These are phyloP conservation scores for Electrona antarctica DNA, from an alignment of 2,113 vertebrate genomes.

Conservation along the genomic window DNA sequence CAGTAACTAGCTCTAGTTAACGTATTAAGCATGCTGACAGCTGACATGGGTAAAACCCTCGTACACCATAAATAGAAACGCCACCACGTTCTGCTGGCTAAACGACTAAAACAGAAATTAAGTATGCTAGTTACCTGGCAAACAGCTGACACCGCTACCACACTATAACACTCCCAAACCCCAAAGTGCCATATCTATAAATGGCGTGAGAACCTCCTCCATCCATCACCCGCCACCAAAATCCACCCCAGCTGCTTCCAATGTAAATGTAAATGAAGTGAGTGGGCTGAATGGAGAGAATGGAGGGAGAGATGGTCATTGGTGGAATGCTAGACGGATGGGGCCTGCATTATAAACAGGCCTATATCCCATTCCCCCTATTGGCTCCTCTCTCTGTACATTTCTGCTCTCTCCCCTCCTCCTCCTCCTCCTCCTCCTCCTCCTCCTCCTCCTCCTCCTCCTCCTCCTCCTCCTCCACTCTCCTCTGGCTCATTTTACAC, in stretches of 20 bases:
- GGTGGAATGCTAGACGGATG: conserved; percentile 32
- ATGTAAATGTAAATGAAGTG: conserved; percentile 78
- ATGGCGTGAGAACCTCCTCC: conserved; percentile 53
- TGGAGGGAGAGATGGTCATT: conserved; percentile 26
- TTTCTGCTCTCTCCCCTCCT: neutral
- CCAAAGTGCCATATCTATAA: conserved; percentile 45
- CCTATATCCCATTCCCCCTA: conserved; percentile 22
- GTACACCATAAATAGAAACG: conserved; percentile 8
- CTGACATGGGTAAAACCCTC: conserved; percentile 17
- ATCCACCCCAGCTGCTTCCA: conserved; percentile 70
- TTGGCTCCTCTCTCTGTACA: conserved; percentile 3
- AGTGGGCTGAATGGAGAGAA: conserved; percentile 52
- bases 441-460: neutral
- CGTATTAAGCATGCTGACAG: neutral
- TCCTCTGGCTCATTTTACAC: neutral
- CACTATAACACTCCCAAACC: conserved; percentile 45
- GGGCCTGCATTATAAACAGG: neutral
- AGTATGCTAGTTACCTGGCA: conserved; percentile 31
- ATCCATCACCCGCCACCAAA: conserved; percentile 67
- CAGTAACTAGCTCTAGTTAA: conserved; percentile 24
- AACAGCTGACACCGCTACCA: conserved; percentile 53
- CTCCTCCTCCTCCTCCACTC: neutral
- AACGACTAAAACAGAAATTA: conserved; percentile 35
- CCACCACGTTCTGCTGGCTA: conserved; percentile 26
- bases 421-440: neutral